Conservation (phyloP, 2,888 invertebrate species). For the Scaeva pyrastri region DNA sequence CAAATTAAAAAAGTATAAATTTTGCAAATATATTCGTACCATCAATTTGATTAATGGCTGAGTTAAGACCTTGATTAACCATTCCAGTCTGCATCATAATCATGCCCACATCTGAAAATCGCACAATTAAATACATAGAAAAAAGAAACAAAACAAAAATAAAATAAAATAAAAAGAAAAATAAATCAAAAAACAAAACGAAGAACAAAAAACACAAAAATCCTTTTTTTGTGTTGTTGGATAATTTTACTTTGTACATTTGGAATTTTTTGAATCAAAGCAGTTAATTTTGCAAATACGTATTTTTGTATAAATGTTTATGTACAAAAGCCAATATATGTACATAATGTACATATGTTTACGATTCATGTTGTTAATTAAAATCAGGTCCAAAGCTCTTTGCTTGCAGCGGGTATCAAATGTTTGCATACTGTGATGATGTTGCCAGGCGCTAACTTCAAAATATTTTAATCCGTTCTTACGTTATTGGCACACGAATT, state of each 20-base stretch:
- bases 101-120: slow-evolving; percentile 95
- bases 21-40: slow-evolving; percentile 87
- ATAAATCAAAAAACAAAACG: slow-evolving; percentile 28
- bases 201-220: slow-evolving; percentile 52
- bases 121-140: slow-evolving; percentile 75
- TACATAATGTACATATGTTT: slow-evolving; percentile 1
- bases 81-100: slow-evolving; percentile 98
- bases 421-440: neutral
- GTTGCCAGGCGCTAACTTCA: too few species aligned
- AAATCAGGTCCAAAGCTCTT: slow-evolving; percentile 13
- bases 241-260: slow-evolving; percentile 14
- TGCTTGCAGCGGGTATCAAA: neutral
- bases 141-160: slow-evolving; percentile 31
- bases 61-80: slow-evolving; percentile 95
- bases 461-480: too few species aligned
- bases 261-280: slow-evolving; percentile 33
- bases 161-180: slow-evolving; percentile 11
- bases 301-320: slow-evolving; percentile 17
- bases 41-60: slow-evolving; percentile 87
- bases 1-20: slow-evolving; percentile 60
- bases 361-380: slow-evolving; percentile 17
- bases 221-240: slow-evolving; percentile 10
- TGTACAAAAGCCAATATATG: slow-evolving; percentile 23
- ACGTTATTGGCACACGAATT: too few species aligned
- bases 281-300: slow-evolving; percentile 47